Base-by-base conservation (phyloP, 2,797 vertebrate genomes). In the Pachyuromys duprasi region DNA sequence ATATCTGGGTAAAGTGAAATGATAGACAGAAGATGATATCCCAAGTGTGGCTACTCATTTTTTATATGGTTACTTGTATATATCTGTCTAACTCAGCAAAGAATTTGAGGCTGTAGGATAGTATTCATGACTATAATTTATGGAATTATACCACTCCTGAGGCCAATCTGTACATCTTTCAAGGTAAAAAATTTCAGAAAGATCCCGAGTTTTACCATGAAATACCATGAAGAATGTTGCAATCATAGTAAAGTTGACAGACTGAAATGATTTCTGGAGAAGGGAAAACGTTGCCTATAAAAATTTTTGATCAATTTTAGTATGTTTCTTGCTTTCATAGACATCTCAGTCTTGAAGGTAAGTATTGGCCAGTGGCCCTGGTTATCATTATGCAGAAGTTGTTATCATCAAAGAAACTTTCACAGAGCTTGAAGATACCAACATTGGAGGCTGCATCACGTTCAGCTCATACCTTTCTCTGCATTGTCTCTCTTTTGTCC, bases 231-330 rank as follows among this genome's bases (percentile, higher is more conserved):
- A 45, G 53, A 87, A 87, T 53, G 28, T 53, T 62, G 22, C 2
- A 65, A 76, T 62, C 55, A 94, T 49, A 60, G 31, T 65, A 74
- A 96, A 70, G 76, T 89, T 75, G 86, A 90, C 2, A 22, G 83
- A 82, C 20, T 26, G 31, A 94, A 90, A 78, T 55, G 53, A 74
- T 87, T 78, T 97, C 91, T 93, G 55, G n/a, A 96, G 60, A 81
- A 33, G 45, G 26, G 70, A 53, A 93, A 90, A 82, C 42, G 55
- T 17, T 80, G 57, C 39, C 69, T 79, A 33, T 31, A 87, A 67
- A 86, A 63, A 60, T 84, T 53, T 67, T 89, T 82, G 36, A 93
- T 78, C 81, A 79, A 94, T 84, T 94, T 31, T 91, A 15, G 80
- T 87, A 49, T 78, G 18, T 92, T 92, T 95, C 13, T 75, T 36